Evolutionary conservation across 2,113 vertebrate genomes (phyloP).

Genomic region (Saguinus midas): DNA sequence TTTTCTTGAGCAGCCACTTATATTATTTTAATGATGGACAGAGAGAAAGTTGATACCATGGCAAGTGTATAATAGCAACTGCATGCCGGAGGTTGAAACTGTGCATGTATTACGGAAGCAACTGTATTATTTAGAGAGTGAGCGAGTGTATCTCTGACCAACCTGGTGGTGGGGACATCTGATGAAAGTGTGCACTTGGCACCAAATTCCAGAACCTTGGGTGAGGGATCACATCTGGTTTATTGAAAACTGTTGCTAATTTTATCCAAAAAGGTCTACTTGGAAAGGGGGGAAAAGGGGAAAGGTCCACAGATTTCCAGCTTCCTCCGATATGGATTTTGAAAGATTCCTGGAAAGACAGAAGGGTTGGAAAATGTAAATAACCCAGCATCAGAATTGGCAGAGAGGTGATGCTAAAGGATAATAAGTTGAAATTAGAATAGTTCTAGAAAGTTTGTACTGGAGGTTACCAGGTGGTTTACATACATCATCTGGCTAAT

Average conservation of each 20-base stretch:
- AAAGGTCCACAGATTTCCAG: background rate
- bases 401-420: background rate
- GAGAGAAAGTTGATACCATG: background rate
- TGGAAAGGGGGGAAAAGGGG: background rate
- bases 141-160: background rate
- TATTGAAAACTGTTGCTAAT: background rate
- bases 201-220: too few species aligned
- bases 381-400: background rate
- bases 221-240: background rate
- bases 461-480: background rate
- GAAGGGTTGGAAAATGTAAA: background rate
- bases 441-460: background rate
- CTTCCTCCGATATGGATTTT: background rate
- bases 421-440: background rate
- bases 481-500: background rate
- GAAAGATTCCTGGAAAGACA: background rate
- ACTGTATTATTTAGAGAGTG: background rate
- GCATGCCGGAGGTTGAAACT: too few species aligned
- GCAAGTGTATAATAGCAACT: background rate
- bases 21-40: background rate
- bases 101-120: background rate
- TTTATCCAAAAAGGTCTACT: background rate
- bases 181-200: too few species aligned
- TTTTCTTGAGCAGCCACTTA: too few species aligned
- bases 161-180: background rate